These are phyloP conservation scores for Trissolcus japonicus DNA, from an alignment of 2,888 invertebrate species.

Conservation along the genomic window DNA sequence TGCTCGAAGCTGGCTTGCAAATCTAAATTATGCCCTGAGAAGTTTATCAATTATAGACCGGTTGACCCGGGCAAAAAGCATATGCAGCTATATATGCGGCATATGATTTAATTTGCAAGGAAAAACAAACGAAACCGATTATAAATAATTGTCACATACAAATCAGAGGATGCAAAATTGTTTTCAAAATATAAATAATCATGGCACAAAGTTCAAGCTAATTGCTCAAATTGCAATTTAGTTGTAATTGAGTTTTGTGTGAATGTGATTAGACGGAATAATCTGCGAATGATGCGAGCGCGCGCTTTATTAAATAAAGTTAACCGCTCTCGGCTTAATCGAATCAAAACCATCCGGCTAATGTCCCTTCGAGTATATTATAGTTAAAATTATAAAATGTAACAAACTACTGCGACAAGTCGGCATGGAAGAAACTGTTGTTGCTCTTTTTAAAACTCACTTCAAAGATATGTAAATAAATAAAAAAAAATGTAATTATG, in stretches of 20 bases:
- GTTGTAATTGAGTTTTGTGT: slow-evolving; percentile 34
- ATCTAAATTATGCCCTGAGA: neutral
- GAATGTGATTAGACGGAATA: slow-evolving; percentile 25
- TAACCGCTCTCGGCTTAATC: slow-evolving; percentile 18
- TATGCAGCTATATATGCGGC: no score
- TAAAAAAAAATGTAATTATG: no score
- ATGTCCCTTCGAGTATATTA: slow-evolving; percentile 2
- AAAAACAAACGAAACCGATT: no score
- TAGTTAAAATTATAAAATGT: no score
- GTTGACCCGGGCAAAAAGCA: no score
- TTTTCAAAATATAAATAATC: slow-evolving; percentile 28
- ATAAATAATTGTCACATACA: neutral
- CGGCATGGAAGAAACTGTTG: neutral
- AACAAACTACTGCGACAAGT: no score
- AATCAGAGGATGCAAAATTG: slow-evolving; percentile 7
- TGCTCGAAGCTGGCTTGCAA: neutral
- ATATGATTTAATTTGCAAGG: no score
- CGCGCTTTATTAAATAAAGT: slow-evolving; percentile 24
- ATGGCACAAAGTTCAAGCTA: slow-evolving; percentile 21
- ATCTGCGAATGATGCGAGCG: slow-evolving; percentile 20
- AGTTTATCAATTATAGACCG: neutral
- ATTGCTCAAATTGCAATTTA: slow-evolving; percentile 32
- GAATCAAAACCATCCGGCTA: slow-evolving; percentile 23
- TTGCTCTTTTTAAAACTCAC: no score
- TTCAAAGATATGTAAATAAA: no score